A percentile compares a stretch with the other conserved stretches of the same genome.
These are phyloP conservation scores for Dromococcyx pavoninus DNA, from an alignment of 2,797 vertebrate species.

Conservation along the genomic window DNA sequence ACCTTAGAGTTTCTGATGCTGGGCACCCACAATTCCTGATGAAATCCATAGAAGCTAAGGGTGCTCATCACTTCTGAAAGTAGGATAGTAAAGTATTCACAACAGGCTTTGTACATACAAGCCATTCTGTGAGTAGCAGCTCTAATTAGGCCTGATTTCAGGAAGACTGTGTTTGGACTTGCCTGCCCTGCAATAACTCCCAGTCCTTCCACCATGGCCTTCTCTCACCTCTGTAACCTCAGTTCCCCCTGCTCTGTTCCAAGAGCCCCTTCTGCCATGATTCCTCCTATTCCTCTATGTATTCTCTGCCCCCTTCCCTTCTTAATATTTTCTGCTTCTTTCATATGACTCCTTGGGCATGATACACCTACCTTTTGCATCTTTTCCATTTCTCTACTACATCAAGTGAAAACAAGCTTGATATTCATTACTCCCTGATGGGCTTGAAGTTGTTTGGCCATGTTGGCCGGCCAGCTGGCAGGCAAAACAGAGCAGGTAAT, in stretches of 20 bases:
- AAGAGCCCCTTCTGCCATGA: background rate
- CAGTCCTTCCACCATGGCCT: background rate
- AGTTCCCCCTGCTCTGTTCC: background rate
- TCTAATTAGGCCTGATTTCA: constrained; percentile 12
- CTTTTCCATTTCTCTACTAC: background rate
- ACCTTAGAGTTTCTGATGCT: background rate
- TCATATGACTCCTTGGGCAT: background rate
- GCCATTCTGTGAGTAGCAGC: background rate
- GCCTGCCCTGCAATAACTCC: background rate
- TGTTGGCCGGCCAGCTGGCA: constrained; percentile 36
- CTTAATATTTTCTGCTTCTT: background rate
- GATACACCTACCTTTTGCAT: background rate
- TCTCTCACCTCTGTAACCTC: background rate
- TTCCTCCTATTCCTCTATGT: background rate
- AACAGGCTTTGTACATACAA: background rate
- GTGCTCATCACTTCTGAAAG: background rate
- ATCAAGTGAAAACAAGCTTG: background rate
- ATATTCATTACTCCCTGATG: constrained; percentile 18
- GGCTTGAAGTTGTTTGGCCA: background rate
- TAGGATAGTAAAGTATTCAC: background rate
- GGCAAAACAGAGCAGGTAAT: constrained; percentile 45
- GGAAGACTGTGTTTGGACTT: background rate
- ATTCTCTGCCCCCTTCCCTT: background rate
- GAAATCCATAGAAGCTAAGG: background rate
- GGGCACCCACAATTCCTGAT: background rate